Evolutionary conservation across 2,797 vertebrate species (phyloP).

Genomic region (Scyliorhinus canicula): DNA sequence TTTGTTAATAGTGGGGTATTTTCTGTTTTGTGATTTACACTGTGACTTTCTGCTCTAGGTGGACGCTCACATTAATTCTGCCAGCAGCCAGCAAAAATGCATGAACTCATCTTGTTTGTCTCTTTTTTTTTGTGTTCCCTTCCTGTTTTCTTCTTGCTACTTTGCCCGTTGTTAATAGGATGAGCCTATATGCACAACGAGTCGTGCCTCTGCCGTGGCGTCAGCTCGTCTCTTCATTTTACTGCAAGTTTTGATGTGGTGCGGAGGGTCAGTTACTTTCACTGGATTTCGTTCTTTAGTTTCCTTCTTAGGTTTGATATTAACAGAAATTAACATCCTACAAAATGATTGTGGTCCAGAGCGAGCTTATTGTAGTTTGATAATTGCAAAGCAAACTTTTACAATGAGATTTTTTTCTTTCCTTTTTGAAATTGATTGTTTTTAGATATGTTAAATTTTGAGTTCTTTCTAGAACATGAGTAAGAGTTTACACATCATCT

Average conservation of each 20-base stretch:
- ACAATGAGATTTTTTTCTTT: neutral
- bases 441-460: neutral
- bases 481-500: neutral
- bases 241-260: slow-evolving; percentile 85
- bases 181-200: slow-evolving; percentile 81
- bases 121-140: slow-evolving; percentile 65
- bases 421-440: neutral
- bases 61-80: slow-evolving; percentile 61
- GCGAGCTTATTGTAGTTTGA: neutral
- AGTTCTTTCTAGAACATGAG: neutral
- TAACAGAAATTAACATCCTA: slow-evolving; percentile 18
- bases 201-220: slow-evolving; percentile 68
- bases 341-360: slow-evolving; percentile 34
- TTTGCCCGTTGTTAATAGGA: slow-evolving; percentile 79
- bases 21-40: slow-evolving; percentile 53
- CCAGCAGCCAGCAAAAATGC: slow-evolving; percentile 61
- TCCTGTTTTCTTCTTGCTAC: slow-evolving; percentile 68
- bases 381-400: neutral
- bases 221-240: slow-evolving; percentile 71
- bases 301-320: slow-evolving; percentile 35
- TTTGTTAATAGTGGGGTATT: slow-evolving; percentile 50
- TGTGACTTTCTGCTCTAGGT: slow-evolving; percentile 55
- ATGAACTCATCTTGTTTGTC: slow-evolving; percentile 67
- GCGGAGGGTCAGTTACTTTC: slow-evolving; percentile 76
- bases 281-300: slow-evolving; percentile 51